These are phyloP conservation scores for Yponomeuta sedellus DNA, from an alignment of 2,888 invertebrate species.

Conservation along the genomic window DNA sequence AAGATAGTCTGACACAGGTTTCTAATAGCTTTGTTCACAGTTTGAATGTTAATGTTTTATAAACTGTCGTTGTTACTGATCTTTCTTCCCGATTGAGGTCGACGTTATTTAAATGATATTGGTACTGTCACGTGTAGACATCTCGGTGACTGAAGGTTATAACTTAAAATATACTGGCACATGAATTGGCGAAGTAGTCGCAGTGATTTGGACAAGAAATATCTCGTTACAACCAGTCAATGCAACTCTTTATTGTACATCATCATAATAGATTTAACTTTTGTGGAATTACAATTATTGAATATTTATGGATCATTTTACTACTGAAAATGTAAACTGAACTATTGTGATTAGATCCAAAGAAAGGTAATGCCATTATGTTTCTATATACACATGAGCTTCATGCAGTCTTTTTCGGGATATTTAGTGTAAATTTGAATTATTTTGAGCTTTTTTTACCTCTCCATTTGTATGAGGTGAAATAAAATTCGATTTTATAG, in stretches of 20 bases:
- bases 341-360: not conserved
- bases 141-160: not conserved
- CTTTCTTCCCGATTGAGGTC: not conserved
- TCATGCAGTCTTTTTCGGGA: slow-evolving; percentile 8
- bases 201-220: not conserved
- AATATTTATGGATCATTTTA: not conserved
- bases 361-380: not conserved
- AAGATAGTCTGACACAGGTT: not conserved
- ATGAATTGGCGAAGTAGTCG: not conserved
- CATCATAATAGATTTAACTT: not conserved
- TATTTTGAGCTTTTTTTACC: not conserved
- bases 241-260: not conserved
- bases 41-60: not conserved
- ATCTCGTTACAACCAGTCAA: not conserved
- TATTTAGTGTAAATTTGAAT: not conserved
- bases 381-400: slow-evolving; percentile 1
- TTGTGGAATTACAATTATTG: not conserved
- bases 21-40: not conserved
- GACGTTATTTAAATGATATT: not conserved
- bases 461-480: not conserved
- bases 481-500: not conserved
- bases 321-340: not conserved
- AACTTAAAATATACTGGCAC: not conserved
- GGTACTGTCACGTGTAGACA: not conserved
- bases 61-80: not conserved